Base-by-base conservation (phyloP, 2,888 invertebrate species). In the Molanna angustata region DNA sequence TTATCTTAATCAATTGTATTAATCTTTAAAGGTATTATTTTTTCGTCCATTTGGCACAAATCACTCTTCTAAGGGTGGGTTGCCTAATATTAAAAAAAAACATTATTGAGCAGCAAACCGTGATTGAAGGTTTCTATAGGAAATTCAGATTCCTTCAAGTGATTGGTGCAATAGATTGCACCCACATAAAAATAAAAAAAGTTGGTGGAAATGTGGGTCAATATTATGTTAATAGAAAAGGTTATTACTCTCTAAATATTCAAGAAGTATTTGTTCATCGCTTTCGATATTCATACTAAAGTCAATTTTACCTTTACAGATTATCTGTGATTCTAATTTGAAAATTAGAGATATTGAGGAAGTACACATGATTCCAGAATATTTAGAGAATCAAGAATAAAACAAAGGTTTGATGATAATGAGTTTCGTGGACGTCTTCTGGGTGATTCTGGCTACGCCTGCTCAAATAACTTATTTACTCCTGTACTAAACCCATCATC, bases 281-380 rank as follows among this genome's bases (percentile, higher is more conserved):
- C n/a, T n/a, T n/a, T n/a, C n/a, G n/a, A n/a, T n/a, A n/a, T n/a
- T n/a, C n/a, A n/a, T n/a, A n/a, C n/a, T n/a, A n/a, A n/a, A n/a
- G n/a, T n/a, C n/a, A n/a, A n/a, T 16, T 13, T 35, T 7, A 46
- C 11, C 14, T 37, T 47, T 37, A 3, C 47, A 47, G 58, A 47
- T 58, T 14, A 49, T 58, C 6, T 57, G 42, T 22, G 41, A 61
- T 57, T 55, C 60, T 6, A 54, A 57, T 17, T 49, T 61, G 27
- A 37, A 58, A 39, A 62, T 62, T 7, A 56, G 47, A 49, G 58
- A 59, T 37, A 61, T 55, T 40, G 60, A 35, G 61, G 61, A 40
- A 58, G 59, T 21, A 50, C 56, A 9, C 62, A 61, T 54, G 61
- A 61, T 31, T 55, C 58, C 1, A 46, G 59, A 39, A 60, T 63